A percentile compares a stretch with the other conserved stretches of the same genome.
Conservation (phyloP, 2,797 vertebrate genomes). For the Champsocephalus esox region DNA sequence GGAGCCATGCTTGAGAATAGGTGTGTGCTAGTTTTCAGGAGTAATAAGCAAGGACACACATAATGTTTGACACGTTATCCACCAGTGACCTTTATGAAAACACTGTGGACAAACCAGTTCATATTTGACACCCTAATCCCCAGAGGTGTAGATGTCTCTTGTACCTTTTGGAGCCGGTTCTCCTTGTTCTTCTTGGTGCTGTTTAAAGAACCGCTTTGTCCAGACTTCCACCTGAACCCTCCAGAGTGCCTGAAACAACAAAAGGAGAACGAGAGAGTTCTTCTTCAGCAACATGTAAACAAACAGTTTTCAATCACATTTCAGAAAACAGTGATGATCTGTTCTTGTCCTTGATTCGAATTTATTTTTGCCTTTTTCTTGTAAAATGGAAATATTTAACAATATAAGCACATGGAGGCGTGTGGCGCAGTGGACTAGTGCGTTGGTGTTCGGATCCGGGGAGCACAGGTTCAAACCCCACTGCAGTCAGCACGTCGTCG, state of each 20-base stretch:
- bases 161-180: constrained; percentile 84
- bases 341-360: not conserved
- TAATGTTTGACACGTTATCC: not conserved
- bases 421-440: no score
- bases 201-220: constrained; percentile 70
- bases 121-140: constrained; percentile 1
- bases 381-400: no score
- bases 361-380: not conserved
- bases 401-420: no score
- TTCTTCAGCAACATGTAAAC: no score
- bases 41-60: not conserved
- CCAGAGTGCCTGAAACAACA: constrained; percentile 79
- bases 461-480: no score
- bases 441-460: no score
- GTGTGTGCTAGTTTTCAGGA: not conserved
- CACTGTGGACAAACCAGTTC: not conserved
- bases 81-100: not conserved
- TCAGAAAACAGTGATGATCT: constrained; percentile 6
- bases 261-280: not conserved
- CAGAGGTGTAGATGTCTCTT: not conserved
- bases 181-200: constrained; percentile 76
- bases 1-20: not conserved
- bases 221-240: constrained; percentile 88
- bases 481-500: no score
- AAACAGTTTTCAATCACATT: not conserved